Conservation (phyloP, 2,888 invertebrate genomes). For the Amblyjoppa proteus region DNA sequence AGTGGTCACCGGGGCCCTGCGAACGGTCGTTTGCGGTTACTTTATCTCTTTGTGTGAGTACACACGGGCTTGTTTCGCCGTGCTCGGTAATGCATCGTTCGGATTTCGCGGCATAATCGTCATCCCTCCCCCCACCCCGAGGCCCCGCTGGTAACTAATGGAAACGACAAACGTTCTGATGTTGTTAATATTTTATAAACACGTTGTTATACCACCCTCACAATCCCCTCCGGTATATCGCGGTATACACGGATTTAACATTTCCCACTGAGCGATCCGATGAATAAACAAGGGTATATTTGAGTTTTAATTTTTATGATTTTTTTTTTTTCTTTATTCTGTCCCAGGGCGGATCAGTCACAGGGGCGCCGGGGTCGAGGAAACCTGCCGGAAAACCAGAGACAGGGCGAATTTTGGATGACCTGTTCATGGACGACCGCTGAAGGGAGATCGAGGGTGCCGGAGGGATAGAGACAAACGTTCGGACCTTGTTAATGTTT, state of each 20-base stretch:
- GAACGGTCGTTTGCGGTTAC: slow-evolving; percentile 58
- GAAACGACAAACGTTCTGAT: slow-evolving; percentile 59
- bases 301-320: slow-evolving; percentile 39
- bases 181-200: slow-evolving; percentile 46
- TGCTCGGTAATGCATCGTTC: slow-evolving; percentile 62
- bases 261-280: background rate
- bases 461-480: background rate
- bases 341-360: background rate
- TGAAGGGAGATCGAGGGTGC: slow-evolving; percentile 60
- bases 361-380: background rate
- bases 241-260: slow-evolving; percentile 26
- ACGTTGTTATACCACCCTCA: slow-evolving; percentile 40
- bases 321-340: background rate
- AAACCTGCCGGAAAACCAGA: slow-evolving; percentile 32
- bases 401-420: slow-evolving; percentile 31
- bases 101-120: slow-evolving; percentile 64
- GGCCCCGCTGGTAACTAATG: slow-evolving; percentile 54
- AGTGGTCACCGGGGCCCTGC: slow-evolving; percentile 19
- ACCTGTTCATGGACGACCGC: slow-evolving; percentile 28
- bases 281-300: slow-evolving; percentile 22
- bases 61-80: slow-evolving; percentile 17
- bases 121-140: slow-evolving; percentile 13
- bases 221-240: background rate
- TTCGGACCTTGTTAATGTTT: slow-evolving; percentile 45
- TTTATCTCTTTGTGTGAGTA: slow-evolving; percentile 44